These are phyloP conservation scores for Hydractinia echinata DNA, from an alignment of 30 jellyfish, hydroid and myxozoan genomes.

Conservation along the genomic window DNA sequence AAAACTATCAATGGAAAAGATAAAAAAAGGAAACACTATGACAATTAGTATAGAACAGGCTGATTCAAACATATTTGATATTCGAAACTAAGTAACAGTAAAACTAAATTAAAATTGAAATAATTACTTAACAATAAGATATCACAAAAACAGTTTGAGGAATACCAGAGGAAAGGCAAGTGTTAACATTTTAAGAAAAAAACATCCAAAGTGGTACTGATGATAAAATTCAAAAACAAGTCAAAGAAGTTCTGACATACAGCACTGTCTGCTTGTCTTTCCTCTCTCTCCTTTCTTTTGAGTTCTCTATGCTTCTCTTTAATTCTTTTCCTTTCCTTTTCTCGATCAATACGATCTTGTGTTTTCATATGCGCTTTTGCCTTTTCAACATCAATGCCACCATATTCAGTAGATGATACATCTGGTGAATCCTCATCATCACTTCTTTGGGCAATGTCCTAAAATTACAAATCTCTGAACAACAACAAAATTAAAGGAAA, in stretches of 20 bases:
- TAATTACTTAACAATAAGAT: too few relatives aligned
- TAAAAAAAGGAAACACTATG: too few relatives aligned
- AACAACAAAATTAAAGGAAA: too few relatives aligned
- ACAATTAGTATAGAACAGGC: too few relatives aligned
- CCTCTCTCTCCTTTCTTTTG: constrained; percentile 40
- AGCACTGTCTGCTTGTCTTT: constrained; percentile 18
- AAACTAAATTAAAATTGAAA: too few relatives aligned
- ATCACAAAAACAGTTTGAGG: too few relatives aligned
- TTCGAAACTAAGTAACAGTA: too few relatives aligned
- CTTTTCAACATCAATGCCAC: constrained; percentile 56
- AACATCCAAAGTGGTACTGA: too few relatives aligned
- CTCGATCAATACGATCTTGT: constrained; percentile 66
- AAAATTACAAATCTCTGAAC: neutral
- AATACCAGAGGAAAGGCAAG: too few relatives aligned
- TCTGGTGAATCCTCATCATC: constrained; percentile 37
- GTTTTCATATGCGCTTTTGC: constrained; percentile 48
- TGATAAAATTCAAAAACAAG: neutral
- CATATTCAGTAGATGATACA: constrained; percentile 33
- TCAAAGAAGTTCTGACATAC: neutral
- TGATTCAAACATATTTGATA: too few relatives aligned
- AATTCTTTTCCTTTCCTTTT: constrained; percentile 57
- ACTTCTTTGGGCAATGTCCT: constrained; percentile 23
- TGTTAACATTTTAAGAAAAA: too few relatives aligned
- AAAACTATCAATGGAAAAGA: too few relatives aligned
- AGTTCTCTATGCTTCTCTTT: constrained; percentile 60